Evolutionary conservation across 2,113 vertebrate species (phyloP).

Genomic region (Centropus bengalensis): DNA sequence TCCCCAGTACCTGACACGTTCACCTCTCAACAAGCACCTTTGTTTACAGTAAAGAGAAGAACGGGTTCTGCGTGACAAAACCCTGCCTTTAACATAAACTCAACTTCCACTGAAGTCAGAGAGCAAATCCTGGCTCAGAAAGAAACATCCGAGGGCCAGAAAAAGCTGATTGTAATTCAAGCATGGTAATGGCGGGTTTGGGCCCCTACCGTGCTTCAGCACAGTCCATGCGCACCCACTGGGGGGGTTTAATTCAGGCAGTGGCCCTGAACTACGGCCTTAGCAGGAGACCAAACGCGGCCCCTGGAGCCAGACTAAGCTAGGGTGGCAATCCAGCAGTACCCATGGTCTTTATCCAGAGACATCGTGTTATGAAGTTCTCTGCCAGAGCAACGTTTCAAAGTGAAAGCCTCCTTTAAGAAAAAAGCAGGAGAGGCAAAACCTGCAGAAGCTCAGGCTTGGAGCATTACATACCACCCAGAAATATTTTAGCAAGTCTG

Average conservation of each 20-base stretch:
- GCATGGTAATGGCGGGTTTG: neutral
- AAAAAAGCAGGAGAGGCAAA: neutral
- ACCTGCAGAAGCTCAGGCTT: conserved; percentile 1
- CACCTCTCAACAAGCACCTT: neutral
- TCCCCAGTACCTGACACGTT: neutral
- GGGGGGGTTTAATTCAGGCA: neutral
- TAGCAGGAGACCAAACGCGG: neutral
- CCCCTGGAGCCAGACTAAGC: neutral
- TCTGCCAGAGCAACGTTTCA: neutral
- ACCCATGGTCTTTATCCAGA: neutral
- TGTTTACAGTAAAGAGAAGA: neutral
- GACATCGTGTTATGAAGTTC: neutral
- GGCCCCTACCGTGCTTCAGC: neutral
- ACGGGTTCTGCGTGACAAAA: neutral
- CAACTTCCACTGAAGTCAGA: neutral
- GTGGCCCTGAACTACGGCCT: neutral
- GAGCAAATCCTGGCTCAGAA: neutral
- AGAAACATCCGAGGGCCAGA: neutral
- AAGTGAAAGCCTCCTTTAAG: neutral
- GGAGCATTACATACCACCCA: neutral
- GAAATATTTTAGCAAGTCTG: conserved; percentile 12
- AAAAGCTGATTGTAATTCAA: neutral
- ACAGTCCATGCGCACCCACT: neutral
- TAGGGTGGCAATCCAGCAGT: neutral
- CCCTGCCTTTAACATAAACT: neutral